Conservation (phyloP, 30 jellyfish, hydroid and myxozoan genomes). For the Hydractinia symbiolongicarpus region DNA sequence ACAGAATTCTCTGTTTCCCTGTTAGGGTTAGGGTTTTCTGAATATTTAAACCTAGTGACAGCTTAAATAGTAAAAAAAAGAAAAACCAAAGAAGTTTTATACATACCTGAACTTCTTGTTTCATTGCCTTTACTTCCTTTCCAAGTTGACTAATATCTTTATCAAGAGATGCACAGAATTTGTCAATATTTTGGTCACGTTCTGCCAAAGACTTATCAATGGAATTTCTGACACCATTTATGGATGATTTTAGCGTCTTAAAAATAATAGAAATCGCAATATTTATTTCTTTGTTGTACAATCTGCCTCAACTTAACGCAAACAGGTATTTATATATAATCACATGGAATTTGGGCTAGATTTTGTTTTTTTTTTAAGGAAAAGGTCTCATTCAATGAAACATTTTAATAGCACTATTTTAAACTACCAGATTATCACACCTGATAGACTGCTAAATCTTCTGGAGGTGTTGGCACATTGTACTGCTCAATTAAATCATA, state of each 20-base stretch:
- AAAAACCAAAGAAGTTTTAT: not conserved
- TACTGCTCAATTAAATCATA: conserved; percentile 82
- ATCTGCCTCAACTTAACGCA: too few species aligned
- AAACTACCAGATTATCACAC: conserved; percentile 22
- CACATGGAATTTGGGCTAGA: too few species aligned
- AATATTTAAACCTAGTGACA: too few species aligned
- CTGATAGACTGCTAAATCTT: conserved; percentile 96
- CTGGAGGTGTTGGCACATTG: conserved; percentile 97
- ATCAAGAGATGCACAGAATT: conserved; percentile 83
- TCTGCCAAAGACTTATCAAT: conserved; percentile 94
- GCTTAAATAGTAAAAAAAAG: too few species aligned
- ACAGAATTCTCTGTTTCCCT: too few species aligned
- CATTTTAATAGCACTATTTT: conserved; percentile 2
- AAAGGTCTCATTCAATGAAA: not conserved
- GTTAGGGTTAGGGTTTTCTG: too few species aligned
- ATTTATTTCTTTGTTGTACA: too few species aligned
- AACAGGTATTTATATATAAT: too few species aligned
- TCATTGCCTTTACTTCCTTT: conserved; percentile 70
- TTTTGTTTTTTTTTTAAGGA: not conserved
- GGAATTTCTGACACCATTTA: conserved; percentile 89
- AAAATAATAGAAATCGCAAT: not conserved
- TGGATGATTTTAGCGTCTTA: conserved; percentile 78
- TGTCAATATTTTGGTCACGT: conserved; percentile 79
- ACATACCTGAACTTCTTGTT: conserved; percentile 93
- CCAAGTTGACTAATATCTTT: conserved; percentile 73